Conservation (phyloP, 2,888 invertebrate species). For the Empis livida region DNA sequence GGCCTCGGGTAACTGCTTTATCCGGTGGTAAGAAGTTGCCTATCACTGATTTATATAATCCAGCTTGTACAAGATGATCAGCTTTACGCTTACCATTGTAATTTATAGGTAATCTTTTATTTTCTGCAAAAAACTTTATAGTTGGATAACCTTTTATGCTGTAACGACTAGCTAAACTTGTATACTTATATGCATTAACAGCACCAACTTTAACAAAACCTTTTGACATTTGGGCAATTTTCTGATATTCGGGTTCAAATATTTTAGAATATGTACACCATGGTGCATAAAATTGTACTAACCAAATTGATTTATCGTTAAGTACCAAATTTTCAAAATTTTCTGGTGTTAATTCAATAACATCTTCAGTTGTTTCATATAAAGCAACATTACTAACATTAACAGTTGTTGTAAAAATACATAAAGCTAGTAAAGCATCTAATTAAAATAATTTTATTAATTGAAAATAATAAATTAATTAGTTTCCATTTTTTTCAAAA, state of each 20-base stretch:
- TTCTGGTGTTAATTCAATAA: constrained; percentile 70
- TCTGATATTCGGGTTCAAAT: constrained; percentile 85
- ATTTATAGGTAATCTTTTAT: constrained; percentile 71
- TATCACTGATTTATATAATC: no score
- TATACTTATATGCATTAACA: constrained; percentile 83
- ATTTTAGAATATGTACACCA: constrained; percentile 76
- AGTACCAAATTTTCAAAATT: constrained; percentile 80
- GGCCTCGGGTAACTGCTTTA: no score
- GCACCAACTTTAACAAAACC: constrained; percentile 91
- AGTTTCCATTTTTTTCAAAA: no score
- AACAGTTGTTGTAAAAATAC: no score
- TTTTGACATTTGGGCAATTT: constrained; percentile 85
- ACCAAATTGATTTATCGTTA: constrained; percentile 77
- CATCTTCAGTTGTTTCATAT: constrained; percentile 60
- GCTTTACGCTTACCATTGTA: constrained; percentile 79
- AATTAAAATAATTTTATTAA: constrained; percentile 23
- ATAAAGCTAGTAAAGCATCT: constrained; percentile 6
- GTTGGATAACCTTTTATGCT: constrained; percentile 89
- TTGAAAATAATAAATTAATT: constrained; percentile 9
- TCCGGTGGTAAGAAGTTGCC: no score
- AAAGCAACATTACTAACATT: constrained; percentile 31
- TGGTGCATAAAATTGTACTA: constrained; percentile 63
- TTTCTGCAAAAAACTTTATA: constrained; percentile 81
- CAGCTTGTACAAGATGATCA: constrained; percentile 75
- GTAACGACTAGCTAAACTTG: constrained; percentile 64